A percentile compares a stretch with the other conserved stretches of the same genome.
Conservation (phyloP, 2,888 invertebrate genomes). For the Epistrophe grossulariae region DNA sequence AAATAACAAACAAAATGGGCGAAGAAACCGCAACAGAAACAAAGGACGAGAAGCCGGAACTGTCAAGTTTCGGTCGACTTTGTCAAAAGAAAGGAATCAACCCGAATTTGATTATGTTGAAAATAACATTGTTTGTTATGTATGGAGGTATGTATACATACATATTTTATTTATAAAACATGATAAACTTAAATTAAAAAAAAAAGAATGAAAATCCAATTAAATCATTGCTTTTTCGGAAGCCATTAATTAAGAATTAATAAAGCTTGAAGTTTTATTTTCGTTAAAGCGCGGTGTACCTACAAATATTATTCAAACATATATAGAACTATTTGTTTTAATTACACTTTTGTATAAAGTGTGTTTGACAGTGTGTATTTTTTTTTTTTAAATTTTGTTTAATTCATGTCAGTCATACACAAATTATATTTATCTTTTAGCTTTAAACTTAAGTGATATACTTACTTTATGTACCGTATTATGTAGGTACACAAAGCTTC, state of each 20-base stretch:
- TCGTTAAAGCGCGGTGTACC: conserved; percentile 8
- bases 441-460: not conserved
- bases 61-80: conserved; percentile 81
- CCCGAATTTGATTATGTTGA: conserved; percentile 91
- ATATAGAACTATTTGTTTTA: conserved; percentile 5
- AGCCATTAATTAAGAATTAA: conserved; percentile 59
- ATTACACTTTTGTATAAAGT: conserved; percentile 12
- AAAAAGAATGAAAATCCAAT: conserved; percentile 15
- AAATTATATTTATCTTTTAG: not conserved
- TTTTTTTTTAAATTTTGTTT: no score
- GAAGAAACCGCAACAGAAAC: conserved; percentile 80
- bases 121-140: conserved; percentile 92
- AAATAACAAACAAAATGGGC: conserved; percentile 79
- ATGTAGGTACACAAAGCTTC: not conserved
- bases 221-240: conserved; percentile 45
- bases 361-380: not conserved
- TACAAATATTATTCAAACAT: not conserved
- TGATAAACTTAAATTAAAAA: not conserved
- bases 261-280: conserved; percentile 18
- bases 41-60: conserved; percentile 79
- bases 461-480: not conserved
- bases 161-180: not conserved
- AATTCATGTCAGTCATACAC: not conserved
- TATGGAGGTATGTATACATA: conserved; percentile 87
- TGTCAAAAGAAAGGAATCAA: conserved; percentile 87